Percentiles rank a stretch among this genome's conserved stretches.
phyloP scores from a whole-genome alignment of 2,797 vertebrate species.

The Hydrolagus colliei region DNA sequence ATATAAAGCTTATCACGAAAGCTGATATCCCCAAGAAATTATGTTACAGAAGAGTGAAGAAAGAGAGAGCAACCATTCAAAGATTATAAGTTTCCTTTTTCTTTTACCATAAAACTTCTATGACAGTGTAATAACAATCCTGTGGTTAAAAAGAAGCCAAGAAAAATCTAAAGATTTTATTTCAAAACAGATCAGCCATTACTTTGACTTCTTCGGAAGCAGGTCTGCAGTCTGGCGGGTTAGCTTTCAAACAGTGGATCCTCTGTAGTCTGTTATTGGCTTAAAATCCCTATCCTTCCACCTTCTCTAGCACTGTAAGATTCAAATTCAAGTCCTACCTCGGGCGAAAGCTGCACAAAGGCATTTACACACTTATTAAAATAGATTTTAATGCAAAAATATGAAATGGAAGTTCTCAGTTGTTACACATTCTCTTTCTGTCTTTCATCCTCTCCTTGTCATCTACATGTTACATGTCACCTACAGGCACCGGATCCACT shows the following conservation, averaged over 20 bases:
- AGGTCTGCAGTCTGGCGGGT: background rate
- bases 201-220: background rate
- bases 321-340: constrained; percentile 29
- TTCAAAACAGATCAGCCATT: background rate
- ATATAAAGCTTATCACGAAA: background rate
- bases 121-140: background rate
- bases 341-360: background rate
- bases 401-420: too few species aligned
- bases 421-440: background rate
- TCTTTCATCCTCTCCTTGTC: constrained; percentile 36
- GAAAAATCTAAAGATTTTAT: background rate
- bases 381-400: too few species aligned
- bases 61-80: background rate
- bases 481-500: background rate
- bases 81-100: background rate
- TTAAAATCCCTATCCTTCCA: background rate
- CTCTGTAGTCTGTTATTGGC: background rate
- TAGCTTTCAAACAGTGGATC: constrained; percentile 3
- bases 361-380: too few species aligned
- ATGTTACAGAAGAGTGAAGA: background rate
- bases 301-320: background rate
- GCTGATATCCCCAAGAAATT: background rate
- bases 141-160: constrained; percentile 5
- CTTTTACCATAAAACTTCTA: constrained; percentile 1
- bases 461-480: too few species aligned